Conservation (phyloP, 2,113 vertebrate genomes). For the Gyps fulvus region DNA sequence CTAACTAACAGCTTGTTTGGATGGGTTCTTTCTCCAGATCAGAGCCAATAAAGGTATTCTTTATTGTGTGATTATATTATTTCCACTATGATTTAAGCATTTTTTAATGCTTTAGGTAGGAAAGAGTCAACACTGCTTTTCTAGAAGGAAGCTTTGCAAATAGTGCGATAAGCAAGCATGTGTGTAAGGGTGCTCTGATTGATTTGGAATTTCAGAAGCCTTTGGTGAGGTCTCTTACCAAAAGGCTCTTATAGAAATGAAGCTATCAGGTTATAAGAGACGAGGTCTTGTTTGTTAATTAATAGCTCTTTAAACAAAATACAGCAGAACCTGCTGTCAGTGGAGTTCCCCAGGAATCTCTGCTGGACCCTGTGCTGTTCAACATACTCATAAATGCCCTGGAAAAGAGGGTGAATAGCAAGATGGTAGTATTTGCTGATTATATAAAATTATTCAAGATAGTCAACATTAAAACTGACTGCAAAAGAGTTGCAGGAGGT, state of each 20-base stretch:
- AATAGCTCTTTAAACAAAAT: neutral
- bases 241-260: neutral
- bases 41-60: neutral
- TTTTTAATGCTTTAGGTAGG: neutral
- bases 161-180: neutral
- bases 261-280: neutral
- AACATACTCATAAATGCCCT: neutral
- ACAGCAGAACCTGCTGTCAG: neutral
- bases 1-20: neutral
- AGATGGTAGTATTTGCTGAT: neutral
- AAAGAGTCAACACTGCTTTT: neutral
- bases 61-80: neutral
- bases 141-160: neutral
- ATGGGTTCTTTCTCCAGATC: neutral
- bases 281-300: neutral
- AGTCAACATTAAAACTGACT: neutral
- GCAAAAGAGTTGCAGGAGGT: neutral
- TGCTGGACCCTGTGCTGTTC: neutral
- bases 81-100: neutral
- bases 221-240: neutral
- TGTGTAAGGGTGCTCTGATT: neutral
- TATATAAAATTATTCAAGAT: neutral
- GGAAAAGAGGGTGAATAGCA: neutral
- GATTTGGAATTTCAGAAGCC: neutral
- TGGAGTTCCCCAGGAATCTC: neutral